phyloP scores from a whole-genome alignment of 1,140 invertebrate species.

The Scaptodrosophila lebanonensis region DNA sequence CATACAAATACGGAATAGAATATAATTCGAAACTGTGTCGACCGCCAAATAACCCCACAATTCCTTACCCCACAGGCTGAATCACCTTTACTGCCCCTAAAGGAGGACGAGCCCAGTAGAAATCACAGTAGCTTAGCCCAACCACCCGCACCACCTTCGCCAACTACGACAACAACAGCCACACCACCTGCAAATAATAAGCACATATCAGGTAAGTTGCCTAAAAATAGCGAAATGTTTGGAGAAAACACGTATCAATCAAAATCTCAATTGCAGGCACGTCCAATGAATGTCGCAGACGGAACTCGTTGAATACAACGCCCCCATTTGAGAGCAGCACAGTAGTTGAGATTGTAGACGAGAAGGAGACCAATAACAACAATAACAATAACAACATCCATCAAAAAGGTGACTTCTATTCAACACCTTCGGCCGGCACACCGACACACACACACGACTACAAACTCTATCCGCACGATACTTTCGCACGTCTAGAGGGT shows the following conservation, averaged over 20 bases:
- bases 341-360: background rate
- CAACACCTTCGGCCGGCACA: conserved; percentile 23
- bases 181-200: conserved; percentile 45
- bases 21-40: background rate
- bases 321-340: conserved; percentile 1
- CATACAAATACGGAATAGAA: no score
- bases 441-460: conserved; percentile 36
- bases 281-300: conserved; percentile 30
- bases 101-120: conserved; percentile 31
- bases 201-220: conserved; percentile 17
- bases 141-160: conserved; percentile 4
- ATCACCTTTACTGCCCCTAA: conserved; percentile 58
- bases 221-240: conserved; percentile 12
- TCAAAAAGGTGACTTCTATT: conserved; percentile 41
- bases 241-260: conserved; percentile 1
- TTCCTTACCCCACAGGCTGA: conserved; percentile 41
- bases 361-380: conserved; percentile 42
- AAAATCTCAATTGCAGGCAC: conserved; percentile 2
- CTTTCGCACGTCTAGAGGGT: conserved; percentile 59
- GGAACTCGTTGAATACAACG: conserved; percentile 38
- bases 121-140: conserved; percentile 16
- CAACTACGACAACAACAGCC: conserved; percentile 4
- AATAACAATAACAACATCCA: conserved; percentile 38
- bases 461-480: conserved; percentile 64
- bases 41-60: background rate